A percentile compares a stretch with the other conserved stretches of the same genome.
Evolutionary conservation across 2,888 invertebrate genomes (phyloP).

Genomic region (Drosophila mayaguana): DNA sequence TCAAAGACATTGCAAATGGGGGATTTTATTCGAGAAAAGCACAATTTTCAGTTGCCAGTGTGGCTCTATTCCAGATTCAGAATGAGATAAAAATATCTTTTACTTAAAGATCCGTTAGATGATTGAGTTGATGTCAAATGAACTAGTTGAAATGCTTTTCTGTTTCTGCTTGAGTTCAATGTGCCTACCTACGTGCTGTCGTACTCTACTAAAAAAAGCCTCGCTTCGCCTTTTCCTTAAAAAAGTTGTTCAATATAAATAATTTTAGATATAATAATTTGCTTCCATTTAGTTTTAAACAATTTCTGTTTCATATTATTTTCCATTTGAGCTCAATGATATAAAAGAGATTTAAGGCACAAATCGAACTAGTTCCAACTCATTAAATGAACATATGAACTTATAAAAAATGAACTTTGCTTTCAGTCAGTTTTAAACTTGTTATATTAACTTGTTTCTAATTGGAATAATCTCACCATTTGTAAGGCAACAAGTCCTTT

Average conservation of each 20-base stretch:
- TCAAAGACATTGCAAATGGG: slow-evolving; percentile 15
- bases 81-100: background rate
- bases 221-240: too few relatives aligned
- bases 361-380: background rate
- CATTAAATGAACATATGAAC: background rate
- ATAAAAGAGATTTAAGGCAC: too few relatives aligned
- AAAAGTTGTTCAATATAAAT: too few relatives aligned
- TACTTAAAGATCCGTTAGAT: background rate
- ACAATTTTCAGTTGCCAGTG: slow-evolving; percentile 8
- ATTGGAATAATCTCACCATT: background rate
- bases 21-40: slow-evolving; percentile 1
- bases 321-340: background rate
- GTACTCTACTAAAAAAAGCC: too few relatives aligned
- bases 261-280: too few relatives aligned
- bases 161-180: background rate
- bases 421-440: background rate
- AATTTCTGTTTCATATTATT: too few relatives aligned
- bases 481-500: slow-evolving; percentile 1
- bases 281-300: too few relatives aligned
- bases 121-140: background rate
- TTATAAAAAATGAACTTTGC: background rate
- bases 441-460: background rate
- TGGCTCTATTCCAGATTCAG: background rate
- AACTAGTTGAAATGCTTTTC: slow-evolving; percentile 7
- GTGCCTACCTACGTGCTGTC: too few relatives aligned